phyloP scores from a whole-genome alignment of 2,797 vertebrate species.

The Myotis findleyi region DNA sequence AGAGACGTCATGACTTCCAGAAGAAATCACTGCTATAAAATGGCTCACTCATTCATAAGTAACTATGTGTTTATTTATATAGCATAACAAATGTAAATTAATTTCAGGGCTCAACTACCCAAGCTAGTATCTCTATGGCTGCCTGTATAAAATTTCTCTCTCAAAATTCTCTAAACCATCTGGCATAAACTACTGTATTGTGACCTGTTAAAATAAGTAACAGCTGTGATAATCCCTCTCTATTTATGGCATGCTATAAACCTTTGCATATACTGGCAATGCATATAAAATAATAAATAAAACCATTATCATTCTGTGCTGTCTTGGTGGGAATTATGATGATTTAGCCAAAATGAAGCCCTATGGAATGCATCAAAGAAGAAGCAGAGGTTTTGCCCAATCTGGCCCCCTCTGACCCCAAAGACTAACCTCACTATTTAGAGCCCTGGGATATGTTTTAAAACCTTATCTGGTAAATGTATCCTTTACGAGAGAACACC shows the following conservation, averaged over 20 bases:
- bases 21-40: slow-evolving; percentile 67
- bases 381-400: slow-evolving; percentile 67
- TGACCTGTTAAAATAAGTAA: slow-evolving; percentile 83
- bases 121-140: slow-evolving; percentile 79
- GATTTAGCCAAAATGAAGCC: slow-evolving; percentile 81
- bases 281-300: slow-evolving; percentile 80
- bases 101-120: slow-evolving; percentile 78
- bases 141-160: slow-evolving; percentile 78
- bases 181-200: slow-evolving; percentile 82
- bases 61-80: slow-evolving; percentile 71
- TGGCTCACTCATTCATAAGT: slow-evolving; percentile 61
- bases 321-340: slow-evolving; percentile 79
- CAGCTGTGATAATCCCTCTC: slow-evolving; percentile 80
- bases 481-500: slow-evolving; percentile 73
- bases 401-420: slow-evolving; percentile 7
- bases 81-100: slow-evolving; percentile 83
- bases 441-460: slow-evolving; percentile 72
- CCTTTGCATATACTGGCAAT: slow-evolving; percentile 78
- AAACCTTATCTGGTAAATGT: slow-evolving; percentile 74
- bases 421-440: slow-evolving; percentile 57
- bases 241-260: slow-evolving; percentile 79
- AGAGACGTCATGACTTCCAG: slow-evolving; percentile 43
- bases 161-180: slow-evolving; percentile 81
- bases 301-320: slow-evolving; percentile 77
- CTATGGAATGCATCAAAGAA: slow-evolving; percentile 70